Percentiles rank a stretch among this genome's conserved stretches.
These are phyloP conservation scores for Glyphotaelius pellucidus DNA, from an alignment of 2,888 invertebrate species.

Conservation along the genomic window DNA sequence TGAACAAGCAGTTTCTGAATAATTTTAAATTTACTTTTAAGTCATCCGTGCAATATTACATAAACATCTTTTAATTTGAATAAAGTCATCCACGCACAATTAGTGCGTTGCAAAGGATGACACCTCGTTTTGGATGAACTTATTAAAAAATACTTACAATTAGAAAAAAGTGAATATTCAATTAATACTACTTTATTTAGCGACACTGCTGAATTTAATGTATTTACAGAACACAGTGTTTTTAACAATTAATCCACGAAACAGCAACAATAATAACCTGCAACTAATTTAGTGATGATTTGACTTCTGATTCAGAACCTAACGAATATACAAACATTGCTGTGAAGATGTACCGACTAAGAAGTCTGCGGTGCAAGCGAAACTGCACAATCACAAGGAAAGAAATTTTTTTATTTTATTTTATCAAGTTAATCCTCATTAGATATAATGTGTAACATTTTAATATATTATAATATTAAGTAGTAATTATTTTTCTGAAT, in stretches of 20 bases:
- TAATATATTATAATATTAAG: neutral
- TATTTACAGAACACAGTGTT: neutral
- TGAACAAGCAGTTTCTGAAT: neutral
- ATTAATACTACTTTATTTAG: neutral
- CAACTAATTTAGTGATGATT: neutral
- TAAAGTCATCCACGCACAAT: neutral
- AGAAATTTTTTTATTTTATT: neutral
- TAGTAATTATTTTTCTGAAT: neutral
- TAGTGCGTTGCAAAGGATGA: neutral
- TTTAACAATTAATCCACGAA: neutral
- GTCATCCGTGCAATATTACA: neutral
- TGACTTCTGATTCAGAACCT: neutral
- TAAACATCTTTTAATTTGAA: neutral
- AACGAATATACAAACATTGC: neutral
- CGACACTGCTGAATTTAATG: neutral
- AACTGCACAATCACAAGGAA: neutral
- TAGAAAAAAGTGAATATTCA: neutral
- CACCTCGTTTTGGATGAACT: neutral
- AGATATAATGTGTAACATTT: neutral
- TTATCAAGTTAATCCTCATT: neutral
- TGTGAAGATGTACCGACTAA: neutral
- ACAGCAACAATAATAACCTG: neutral
- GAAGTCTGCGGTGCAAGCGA: neutral
- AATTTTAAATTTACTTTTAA: neutral
- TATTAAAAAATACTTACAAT: conserved; percentile 2